phyloP scores from a whole-genome alignment of 1,140 invertebrate species.

The Atta texana region DNA sequence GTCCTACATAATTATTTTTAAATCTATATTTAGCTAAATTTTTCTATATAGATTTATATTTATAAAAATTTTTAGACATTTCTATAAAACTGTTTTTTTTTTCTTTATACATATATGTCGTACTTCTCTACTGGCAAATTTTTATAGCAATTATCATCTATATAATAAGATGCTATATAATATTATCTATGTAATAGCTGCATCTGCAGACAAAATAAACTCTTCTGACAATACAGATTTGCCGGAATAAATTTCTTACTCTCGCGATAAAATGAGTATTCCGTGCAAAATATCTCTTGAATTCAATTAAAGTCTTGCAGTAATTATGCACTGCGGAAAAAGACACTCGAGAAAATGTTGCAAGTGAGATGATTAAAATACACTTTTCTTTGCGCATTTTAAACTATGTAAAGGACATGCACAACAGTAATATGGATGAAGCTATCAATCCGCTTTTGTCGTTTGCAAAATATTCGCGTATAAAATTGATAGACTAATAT shows the following conservation, averaged over 20 bases:
- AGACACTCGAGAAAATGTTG: slow-evolving; percentile 25
- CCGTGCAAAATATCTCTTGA: slow-evolving; percentile 18
- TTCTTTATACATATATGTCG: neutral
- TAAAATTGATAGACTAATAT: slow-evolving; percentile 3
- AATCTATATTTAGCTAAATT: no score
- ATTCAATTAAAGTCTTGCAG: slow-evolving; percentile 42
- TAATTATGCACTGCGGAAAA: slow-evolving; percentile 38
- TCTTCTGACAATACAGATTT: slow-evolving; percentile 4
- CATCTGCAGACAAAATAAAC: slow-evolving; percentile 5
- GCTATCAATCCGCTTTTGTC: neutral
- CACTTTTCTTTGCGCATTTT: neutral
- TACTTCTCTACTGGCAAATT: neutral
- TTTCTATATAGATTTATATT: no score
- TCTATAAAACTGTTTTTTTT: no score
- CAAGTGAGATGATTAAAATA: neutral
- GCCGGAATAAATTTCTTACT: slow-evolving; percentile 31
- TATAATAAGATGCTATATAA: slow-evolving; percentile 10
- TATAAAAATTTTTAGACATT: no score
- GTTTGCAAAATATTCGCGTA: slow-evolving; percentile 11
- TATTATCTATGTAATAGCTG: no score
- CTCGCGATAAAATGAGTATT: slow-evolving; percentile 9
- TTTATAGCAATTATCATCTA: slow-evolving; percentile 13
- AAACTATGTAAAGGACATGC: neutral
- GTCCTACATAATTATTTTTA: no score
- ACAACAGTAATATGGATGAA: neutral